phyloP scores from a whole-genome alignment of 2,113 vertebrate genomes.

The Anguilla rostrata region DNA sequence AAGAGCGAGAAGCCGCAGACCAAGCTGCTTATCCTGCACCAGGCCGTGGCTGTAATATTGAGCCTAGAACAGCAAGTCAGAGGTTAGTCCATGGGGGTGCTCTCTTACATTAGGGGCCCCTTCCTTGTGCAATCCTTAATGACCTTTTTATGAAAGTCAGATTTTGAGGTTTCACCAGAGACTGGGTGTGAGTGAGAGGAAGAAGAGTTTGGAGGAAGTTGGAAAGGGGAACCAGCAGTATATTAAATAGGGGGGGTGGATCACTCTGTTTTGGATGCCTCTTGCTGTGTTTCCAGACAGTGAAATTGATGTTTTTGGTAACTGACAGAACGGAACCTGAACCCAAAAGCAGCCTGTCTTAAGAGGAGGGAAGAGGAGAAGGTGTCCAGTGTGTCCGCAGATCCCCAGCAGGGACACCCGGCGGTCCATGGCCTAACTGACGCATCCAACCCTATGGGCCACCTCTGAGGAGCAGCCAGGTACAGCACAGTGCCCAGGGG shows the following conservation, averaged over 20 bases:
- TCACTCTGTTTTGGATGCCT: too few species aligned
- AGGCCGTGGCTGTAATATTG: conserved; percentile 94
- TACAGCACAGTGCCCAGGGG: conserved; percentile 41
- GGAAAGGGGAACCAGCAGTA: not conserved
- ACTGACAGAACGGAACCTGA: conserved; percentile 88
- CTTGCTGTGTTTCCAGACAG: too few species aligned
- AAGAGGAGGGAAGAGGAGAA: conserved; percentile 96
- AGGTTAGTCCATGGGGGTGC: conserved; percentile 69
- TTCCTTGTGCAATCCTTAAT: not conserved
- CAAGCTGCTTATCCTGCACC: conserved; percentile 95
- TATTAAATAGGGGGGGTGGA: not conserved
- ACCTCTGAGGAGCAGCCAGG: conserved; percentile 83
- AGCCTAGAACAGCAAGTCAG: conserved; percentile 97
- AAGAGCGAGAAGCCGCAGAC: conserved; percentile 98
- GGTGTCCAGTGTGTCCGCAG: conserved; percentile 84
- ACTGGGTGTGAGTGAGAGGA: not conserved
- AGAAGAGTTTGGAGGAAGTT: not conserved
- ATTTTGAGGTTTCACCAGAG: not conserved
- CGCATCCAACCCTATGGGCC: conserved; percentile 86
- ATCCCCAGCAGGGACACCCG: conserved; percentile 83
- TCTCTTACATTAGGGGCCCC: not conserved
- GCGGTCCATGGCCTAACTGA: conserved; percentile 84
- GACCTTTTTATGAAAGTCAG: not conserved
- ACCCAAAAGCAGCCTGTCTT: conserved; percentile 97
- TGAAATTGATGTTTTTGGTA: conserved; percentile 4